These are phyloP conservation scores for Parasteatoda lunata DNA, from an alignment of 2,888 invertebrate genomes.

Conservation along the genomic window DNA sequence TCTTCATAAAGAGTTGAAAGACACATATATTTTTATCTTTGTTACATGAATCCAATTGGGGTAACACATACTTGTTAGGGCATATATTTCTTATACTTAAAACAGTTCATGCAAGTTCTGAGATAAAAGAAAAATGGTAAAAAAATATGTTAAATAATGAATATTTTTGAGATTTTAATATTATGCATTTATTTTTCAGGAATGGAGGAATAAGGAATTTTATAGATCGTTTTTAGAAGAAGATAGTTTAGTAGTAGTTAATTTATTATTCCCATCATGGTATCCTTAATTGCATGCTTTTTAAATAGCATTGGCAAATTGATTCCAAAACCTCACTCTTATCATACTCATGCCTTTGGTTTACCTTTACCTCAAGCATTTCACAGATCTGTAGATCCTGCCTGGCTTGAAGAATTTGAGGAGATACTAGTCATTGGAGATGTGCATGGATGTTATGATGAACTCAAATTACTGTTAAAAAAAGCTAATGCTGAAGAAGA, in stretches of 20 bases:
- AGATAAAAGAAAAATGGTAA: no score
- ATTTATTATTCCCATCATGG: slow-evolving; percentile 53
- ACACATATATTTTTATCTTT: no score
- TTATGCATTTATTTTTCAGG: slow-evolving; percentile 34
- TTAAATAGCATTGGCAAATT: slow-evolving; percentile 35
- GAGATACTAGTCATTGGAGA: slow-evolving; percentile 74
- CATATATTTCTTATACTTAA: no score
- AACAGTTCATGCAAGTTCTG: no score
- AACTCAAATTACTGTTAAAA: slow-evolving; percentile 72
- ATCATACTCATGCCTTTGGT: slow-evolving; percentile 38
- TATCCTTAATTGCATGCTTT: slow-evolving; percentile 51
- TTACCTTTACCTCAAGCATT: slow-evolving; percentile 62
- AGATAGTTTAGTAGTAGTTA: neutral
- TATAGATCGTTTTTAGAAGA: neutral
- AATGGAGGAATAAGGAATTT: neutral
- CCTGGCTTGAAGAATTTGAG: slow-evolving; percentile 70
- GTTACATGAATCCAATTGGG: no score
- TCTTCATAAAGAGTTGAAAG: no score
- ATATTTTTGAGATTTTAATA: no score
- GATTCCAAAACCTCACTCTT: slow-evolving; percentile 11
- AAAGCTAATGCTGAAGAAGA: slow-evolving; percentile 68
- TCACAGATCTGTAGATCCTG: slow-evolving; percentile 69
- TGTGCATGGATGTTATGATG: slow-evolving; percentile 74
- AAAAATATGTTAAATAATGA: no score
- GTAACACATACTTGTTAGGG: no score